Conservation (phyloP, 2,888 invertebrate genomes). For the Agrochola litura region DNA sequence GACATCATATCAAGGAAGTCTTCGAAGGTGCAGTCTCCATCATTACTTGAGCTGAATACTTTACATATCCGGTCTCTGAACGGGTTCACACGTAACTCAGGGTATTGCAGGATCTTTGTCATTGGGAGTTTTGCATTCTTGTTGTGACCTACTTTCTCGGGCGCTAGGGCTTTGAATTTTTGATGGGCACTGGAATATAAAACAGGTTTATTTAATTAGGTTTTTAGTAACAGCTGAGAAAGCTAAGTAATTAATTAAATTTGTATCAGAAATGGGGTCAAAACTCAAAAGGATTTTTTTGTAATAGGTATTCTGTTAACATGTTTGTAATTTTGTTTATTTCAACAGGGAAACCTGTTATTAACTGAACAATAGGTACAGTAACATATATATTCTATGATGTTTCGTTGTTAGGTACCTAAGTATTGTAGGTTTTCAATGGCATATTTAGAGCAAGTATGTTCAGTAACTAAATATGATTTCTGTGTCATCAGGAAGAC, state of each 20-base stretch:
- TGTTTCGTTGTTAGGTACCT: not conserved
- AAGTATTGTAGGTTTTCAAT: not conserved
- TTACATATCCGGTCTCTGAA: constrained; percentile 97
- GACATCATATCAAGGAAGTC: constrained; percentile 99
- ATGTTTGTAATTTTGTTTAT: not conserved
- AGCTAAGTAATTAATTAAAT: not conserved
- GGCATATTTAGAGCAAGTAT: too few relatives aligned
- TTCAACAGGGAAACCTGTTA: constrained; percentile 7
- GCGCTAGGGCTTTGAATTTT: constrained; percentile 96
- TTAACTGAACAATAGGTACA: constrained; percentile 5
- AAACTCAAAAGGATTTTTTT: not conserved
- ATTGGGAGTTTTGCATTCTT: constrained; percentile 96
- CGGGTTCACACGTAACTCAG: constrained; percentile 97
- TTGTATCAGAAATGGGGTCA: not conserved
- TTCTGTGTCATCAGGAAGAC: not conserved
- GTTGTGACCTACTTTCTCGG: constrained; percentile 97
- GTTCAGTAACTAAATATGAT: not conserved
- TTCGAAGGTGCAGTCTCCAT: constrained; percentile 98
- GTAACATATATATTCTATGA: not conserved
- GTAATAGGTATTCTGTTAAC: not conserved
- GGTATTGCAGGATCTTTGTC: constrained; percentile 95
- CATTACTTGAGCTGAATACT: constrained; percentile 96
- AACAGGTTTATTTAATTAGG: too few relatives aligned
- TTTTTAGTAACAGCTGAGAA: not conserved
- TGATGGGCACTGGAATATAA: constrained; percentile 94